Evolutionary conservation across 37 sponge, comb jelly and placozoan species (phyloP), one percentile per base, ranked within the genome.

Genomic region (Halisarca cf. caerulea): DNA sequence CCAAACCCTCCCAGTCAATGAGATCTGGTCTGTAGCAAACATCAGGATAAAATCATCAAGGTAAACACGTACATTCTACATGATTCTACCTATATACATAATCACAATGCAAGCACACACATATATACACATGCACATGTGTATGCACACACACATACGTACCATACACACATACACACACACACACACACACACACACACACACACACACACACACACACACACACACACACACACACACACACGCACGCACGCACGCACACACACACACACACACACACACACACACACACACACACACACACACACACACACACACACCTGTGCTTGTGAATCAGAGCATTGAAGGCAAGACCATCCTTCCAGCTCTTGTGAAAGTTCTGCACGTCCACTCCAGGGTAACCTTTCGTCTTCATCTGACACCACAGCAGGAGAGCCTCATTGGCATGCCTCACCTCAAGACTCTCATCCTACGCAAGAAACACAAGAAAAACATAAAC

Each of bases 291-390:
- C 66, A 82, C 69, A 37, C 58, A 57, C 59, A 80, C 59, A 80
- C 59, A 80, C 59, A 80, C 80, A 53, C 81, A 80, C 59, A 55
- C 81, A 80, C 80, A 45, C 80, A 79, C 79, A 38, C 62, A 92
- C 94, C 97, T 90, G 91, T 96, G 96, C 69, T 93, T 95, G 83
- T 98, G 98, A n/a, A 98, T 98, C 80, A 98, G 89, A 55, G 96
- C 96, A 85, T 92, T 92, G 83, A 98, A 98, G 36, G 98, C 98
- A 39, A 98, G 82, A 25, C 98, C 98, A 59, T 89, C 92, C 37
- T 82, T 92, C 98, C 98, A 98, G 80, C 94, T 94, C 51, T 86
- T 88, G 71, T 69, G 87, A 86, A 98, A 98, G 87, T 98, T 96
- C 64, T 91, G 71, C 38, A 98, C 98, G 85, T 85, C 82, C n/a